A percentile compares a stretch with the other conserved stretches of the same genome.
Conservation (phyloP, 2,113 vertebrate genomes). For the Eulacestoma nigropectus region DNA sequence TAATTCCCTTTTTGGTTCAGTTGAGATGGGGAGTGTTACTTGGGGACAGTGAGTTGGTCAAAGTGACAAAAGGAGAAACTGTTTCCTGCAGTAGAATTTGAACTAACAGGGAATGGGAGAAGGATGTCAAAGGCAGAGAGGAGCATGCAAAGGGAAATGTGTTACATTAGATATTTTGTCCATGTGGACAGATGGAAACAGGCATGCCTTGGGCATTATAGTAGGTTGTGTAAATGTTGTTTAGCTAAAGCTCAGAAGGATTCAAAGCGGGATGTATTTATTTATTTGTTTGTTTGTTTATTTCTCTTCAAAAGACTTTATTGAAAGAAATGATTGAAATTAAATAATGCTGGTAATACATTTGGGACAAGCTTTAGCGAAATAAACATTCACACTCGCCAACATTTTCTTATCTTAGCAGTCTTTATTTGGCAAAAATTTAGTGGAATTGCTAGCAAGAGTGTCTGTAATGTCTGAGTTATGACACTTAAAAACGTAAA, state of each 20-base stretch:
- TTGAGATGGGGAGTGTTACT: fast-evolving
- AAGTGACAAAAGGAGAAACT: neutral
- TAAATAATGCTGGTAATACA: neutral
- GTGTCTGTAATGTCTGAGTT: neutral
- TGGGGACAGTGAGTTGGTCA: fast-evolving
- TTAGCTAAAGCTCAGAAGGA: neutral
- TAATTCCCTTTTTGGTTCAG: neutral
- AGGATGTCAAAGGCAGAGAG: neutral
- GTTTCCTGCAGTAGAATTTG: neutral
- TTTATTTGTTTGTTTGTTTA: neutral
- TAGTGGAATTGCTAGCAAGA: neutral
- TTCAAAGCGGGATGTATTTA: neutral
- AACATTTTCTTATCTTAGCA: neutral
- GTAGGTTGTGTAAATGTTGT: neutral
- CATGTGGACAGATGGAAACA: neutral
- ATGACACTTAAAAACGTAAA: neutral
- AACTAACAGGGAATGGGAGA: neutral
- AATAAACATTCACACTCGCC: neutral
- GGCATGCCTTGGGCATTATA: neutral
- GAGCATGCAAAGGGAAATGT: neutral
- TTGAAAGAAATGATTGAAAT: neutral
- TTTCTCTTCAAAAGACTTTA: neutral
- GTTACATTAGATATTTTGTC: neutral
- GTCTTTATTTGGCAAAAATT: neutral
- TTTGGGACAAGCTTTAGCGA: neutral